Conservation (phyloP, 1,140 invertebrate genomes). For the Anastrepha obliqua region DNA sequence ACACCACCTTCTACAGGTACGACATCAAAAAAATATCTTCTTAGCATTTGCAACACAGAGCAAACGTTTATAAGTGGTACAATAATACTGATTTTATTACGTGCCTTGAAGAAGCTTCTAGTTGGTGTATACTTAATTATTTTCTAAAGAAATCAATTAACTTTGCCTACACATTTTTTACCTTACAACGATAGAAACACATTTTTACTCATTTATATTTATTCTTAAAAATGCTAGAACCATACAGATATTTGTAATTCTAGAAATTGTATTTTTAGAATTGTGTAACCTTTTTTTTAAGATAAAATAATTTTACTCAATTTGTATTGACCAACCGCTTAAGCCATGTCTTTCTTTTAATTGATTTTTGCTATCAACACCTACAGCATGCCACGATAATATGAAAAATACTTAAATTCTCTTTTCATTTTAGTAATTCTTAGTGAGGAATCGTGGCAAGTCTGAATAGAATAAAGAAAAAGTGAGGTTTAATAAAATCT, state of each 20-base stretch:
- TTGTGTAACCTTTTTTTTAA: not conserved
- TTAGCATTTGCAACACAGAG: too few relatives aligned
- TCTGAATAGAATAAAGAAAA: too few relatives aligned
- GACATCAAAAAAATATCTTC: too few relatives aligned
- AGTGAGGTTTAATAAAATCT: not conserved
- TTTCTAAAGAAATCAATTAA: too few relatives aligned
- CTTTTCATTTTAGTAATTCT: not conserved
- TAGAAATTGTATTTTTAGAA: not conserved
- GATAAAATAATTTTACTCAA: constrained; percentile 53
- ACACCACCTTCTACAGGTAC: too few relatives aligned
- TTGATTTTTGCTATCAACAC: constrained; percentile 16
- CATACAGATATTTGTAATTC: constrained; percentile 13
- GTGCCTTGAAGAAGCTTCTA: too few relatives aligned
- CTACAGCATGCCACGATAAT: not conserved
- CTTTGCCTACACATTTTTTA: not conserved
- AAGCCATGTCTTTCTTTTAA: not conserved
- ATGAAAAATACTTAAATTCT: not conserved
- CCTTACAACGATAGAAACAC: not conserved
- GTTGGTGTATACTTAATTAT: too few relatives aligned
- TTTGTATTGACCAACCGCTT: not conserved
- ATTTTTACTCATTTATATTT: constrained; percentile 29
- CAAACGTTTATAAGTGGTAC: too few relatives aligned
- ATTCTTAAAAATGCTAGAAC: constrained; percentile 37
- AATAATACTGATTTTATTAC: too few relatives aligned
- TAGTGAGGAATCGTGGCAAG: too few relatives aligned